Evolutionary conservation across 2,888 invertebrate species (phyloP).

Genomic region (Nomada goodeniana): DNA sequence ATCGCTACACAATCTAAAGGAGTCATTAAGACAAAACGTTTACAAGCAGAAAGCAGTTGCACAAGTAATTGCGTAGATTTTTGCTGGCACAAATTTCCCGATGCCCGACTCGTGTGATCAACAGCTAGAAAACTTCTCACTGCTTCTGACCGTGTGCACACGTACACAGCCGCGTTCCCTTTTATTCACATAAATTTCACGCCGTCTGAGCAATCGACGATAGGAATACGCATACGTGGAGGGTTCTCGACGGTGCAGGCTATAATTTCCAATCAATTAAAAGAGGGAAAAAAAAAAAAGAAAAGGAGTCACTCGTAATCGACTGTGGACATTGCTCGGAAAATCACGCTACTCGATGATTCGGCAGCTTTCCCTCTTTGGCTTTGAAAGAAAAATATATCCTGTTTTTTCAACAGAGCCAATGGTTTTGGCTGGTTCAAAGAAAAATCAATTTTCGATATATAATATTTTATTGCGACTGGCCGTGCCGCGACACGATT

Average conservation of each 20-base stretch:
- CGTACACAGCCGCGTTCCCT: background rate
- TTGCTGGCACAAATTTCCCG: conserved; percentile 28
- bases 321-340: background rate
- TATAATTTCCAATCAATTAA: conserved; percentile 1
- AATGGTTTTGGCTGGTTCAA: too few relatives aligned
- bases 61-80: background rate
- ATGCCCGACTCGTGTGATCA: conserved; percentile 11
- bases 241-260: background rate
- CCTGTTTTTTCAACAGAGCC: too few relatives aligned
- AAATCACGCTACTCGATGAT: background rate
- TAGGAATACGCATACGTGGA: background rate
- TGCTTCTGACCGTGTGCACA: background rate
- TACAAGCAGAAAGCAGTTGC: conserved; percentile 15
- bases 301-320: background rate
- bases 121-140: conserved; percentile 12
- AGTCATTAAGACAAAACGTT: background rate
- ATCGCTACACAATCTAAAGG: background rate
- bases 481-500: too few relatives aligned
- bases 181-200: conserved; percentile 34
- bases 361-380: conserved; percentile 1
- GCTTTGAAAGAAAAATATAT: too few relatives aligned
- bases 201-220: conserved; percentile 19
- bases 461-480: too few relatives aligned
- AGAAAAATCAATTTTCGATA: too few relatives aligned
- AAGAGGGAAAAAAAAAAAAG: too few relatives aligned